A percentile compares a stretch with the other conserved stretches of the same genome.
Conservation (phyloP, 2,113 vertebrate genomes). For the Brachyhypopomus occidentalis region DNA sequence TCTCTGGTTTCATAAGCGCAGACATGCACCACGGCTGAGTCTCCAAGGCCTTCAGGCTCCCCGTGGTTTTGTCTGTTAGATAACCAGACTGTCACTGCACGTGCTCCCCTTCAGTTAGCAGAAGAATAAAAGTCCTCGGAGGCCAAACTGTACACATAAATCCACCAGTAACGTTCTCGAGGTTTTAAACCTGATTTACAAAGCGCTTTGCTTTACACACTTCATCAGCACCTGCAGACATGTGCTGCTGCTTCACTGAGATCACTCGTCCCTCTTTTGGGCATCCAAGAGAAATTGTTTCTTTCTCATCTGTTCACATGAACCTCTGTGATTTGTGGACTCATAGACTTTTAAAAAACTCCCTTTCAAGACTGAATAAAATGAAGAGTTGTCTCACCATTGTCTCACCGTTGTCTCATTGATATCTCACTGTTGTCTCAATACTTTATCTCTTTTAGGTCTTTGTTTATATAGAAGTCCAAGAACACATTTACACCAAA, state of each 20-base stretch:
- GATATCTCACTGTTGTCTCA: too few species aligned
- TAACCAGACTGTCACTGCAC: neutral
- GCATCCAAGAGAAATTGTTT: neutral
- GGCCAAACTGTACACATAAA: neutral
- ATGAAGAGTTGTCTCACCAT: too few species aligned
- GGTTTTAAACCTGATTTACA: neutral
- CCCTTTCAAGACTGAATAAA: too few species aligned
- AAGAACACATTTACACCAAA: neutral
- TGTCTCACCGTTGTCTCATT: too few species aligned
- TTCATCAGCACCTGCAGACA: too few species aligned
- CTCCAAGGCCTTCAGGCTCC: constrained; percentile 26
- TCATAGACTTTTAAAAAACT: too few species aligned
- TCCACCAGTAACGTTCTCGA: neutral
- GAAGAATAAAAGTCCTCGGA: neutral
- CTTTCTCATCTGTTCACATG: neutral
- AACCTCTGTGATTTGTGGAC: too few species aligned
- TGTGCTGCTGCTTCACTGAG: neutral
- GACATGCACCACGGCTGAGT: constrained; percentile 3
- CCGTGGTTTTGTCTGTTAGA: constrained; percentile 15
- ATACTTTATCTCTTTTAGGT: neutral
- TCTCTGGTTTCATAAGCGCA: constrained; percentile 29
- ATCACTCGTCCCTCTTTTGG: neutral
- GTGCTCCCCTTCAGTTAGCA: neutral
- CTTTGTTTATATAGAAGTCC: neutral
- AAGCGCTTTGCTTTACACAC: neutral